Base-by-base conservation (phyloP, 2,113 vertebrate genomes). In the Malaclemys terrapin region DNA sequence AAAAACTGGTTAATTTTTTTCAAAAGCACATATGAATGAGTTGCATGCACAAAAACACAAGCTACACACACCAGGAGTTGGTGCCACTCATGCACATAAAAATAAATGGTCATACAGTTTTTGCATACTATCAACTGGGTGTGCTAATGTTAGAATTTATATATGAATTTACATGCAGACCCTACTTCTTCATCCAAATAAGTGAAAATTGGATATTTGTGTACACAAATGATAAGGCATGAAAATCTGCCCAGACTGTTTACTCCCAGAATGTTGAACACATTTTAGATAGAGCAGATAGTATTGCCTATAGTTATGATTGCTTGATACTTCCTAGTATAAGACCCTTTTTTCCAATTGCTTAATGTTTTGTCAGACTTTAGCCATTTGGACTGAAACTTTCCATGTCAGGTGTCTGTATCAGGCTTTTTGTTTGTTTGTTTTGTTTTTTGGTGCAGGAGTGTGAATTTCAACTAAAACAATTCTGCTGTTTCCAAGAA, bases 201-300 rank as follows among this genome's bases (percentile, higher is more conserved):
- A 83, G 27, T 45, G 19, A 76, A 19, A 27, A 20, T 82, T 87
- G 53, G 3, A 6, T 1, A 65, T 27, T 9, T 89, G 22, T 49
- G 27, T 27, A 69, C 14, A 76, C 49, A 52, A 52, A 8, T 35
- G 82, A 88, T 42, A 0, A 5, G 38, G 45, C 3, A 8, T 80
- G 75, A 93, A 80, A 76, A 52, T 69, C 87, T 59, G 78, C 59
- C n/a, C 47, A 29, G 83, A 54, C 24, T 69, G 65, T 59, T 93
- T 20, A 57, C 0, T 6, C 10, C 0, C 2, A 72, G 11, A 65
- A 16, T 0, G 0, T 1, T 10, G 10, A 83, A 81, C 1, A 82
- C 45, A 12, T 1, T 8, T 20, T 22, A 54, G 47, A 6, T 13
- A 3, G 90, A 19, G 4, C 3, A 24, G 76, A 50, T 27, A 22